Percentiles rank a stretch among this genome's conserved stretches.
phyloP scores from a whole-genome alignment of 2,113 vertebrate species.

The Oryzias curvinotus region DNA sequence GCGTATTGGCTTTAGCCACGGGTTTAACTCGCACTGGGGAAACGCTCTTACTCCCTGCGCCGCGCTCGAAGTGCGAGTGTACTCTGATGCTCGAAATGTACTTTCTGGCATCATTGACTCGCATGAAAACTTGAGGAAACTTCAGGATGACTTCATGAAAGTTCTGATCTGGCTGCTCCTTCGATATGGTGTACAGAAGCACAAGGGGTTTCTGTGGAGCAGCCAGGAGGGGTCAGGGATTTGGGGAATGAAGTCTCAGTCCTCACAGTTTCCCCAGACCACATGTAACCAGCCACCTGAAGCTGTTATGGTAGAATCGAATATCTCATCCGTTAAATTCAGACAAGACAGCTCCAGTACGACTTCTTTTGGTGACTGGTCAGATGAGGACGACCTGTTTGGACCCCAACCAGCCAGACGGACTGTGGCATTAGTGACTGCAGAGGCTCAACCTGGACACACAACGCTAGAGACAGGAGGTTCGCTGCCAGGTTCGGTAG shows the following conservation, averaged over 20 bases:
- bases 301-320: constrained; percentile 52
- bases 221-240: constrained; percentile 64
- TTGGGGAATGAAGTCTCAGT: constrained; percentile 67
- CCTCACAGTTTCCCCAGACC: constrained; percentile 70
- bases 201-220: constrained; percentile 59
- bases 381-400: constrained; percentile 88
- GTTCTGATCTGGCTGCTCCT: constrained; percentile 91
- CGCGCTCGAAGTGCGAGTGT: constrained; percentile 84
- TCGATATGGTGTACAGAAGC: constrained; percentile 78
- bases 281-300: constrained; percentile 55
- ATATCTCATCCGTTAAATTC: constrained; percentile 62
- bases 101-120: constrained; percentile 95
- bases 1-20: constrained; percentile 70
- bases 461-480: constrained; percentile 64
- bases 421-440: constrained; percentile 79
- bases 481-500: constrained; percentile 90
- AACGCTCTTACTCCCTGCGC: constrained; percentile 90
- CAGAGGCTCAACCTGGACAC: constrained; percentile 61
- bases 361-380: constrained; percentile 88
- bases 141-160: constrained; percentile 92
- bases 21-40: constrained; percentile 89
- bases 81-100: constrained; percentile 91
- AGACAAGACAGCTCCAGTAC: constrained; percentile 79
- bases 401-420: constrained; percentile 80
- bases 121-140: constrained; percentile 88